phyloP scores from a whole-genome alignment of 2,113 vertebrate species.

The Glaucidium brasilianum region DNA sequence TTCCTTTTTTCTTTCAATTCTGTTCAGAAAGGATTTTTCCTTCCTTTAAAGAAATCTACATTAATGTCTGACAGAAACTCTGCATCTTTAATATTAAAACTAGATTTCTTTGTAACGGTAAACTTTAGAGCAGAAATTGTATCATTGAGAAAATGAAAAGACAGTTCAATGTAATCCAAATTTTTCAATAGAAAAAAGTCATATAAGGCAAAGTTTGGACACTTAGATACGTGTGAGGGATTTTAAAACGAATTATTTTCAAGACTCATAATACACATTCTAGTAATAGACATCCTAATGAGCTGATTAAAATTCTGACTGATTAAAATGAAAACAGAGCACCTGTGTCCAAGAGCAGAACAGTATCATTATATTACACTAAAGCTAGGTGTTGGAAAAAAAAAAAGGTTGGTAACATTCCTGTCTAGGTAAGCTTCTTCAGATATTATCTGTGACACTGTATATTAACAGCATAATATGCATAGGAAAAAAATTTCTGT shows the following conservation, averaged over 20 bases:
- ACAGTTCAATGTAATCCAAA: not conserved
- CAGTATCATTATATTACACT: not conserved
- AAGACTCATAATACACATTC: not conserved
- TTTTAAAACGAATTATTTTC: not conserved
- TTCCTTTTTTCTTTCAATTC: not conserved
- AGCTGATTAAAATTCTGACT: not conserved
- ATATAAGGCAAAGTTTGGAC: not conserved
- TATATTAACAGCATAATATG: not conserved
- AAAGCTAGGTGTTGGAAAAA: not conserved
- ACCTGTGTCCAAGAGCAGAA: not conserved
- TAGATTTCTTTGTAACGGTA: not conserved
- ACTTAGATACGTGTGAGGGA: not conserved
- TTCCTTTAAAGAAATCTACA: not conserved
- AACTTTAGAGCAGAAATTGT: not conserved
- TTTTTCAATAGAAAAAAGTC: not conserved
- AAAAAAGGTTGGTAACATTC: not conserved
- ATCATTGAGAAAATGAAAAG: not conserved
- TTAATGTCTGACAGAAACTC: not conserved
- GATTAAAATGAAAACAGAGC: not conserved
- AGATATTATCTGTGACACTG: not conserved
- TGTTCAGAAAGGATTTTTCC: not conserved
- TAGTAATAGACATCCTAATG: not conserved
- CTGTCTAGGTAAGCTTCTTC: not conserved
- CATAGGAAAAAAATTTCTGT: not conserved
- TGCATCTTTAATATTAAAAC: not conserved